Conservation (phyloP, 37 sponge, comb jelly and placozoan genomes). For the Oopsacas minuta region DNA sequence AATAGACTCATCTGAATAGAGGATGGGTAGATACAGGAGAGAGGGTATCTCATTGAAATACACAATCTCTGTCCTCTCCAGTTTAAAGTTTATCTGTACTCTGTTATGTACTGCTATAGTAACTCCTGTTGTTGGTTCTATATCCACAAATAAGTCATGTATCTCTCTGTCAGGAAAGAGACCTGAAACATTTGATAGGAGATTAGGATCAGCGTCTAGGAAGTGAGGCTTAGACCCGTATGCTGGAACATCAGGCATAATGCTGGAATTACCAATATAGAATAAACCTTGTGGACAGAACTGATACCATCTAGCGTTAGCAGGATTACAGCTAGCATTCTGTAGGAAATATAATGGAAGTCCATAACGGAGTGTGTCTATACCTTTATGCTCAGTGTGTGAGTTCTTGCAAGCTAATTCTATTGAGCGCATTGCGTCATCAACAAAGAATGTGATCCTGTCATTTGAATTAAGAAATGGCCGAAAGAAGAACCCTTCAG, state of each 20-base stretch:
- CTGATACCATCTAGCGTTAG: conserved; percentile 43
- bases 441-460: conserved; percentile 40
- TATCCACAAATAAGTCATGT: conserved; percentile 38
- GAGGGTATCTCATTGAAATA: background rate
- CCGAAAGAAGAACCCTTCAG: conserved; percentile 70
- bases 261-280: conserved; percentile 33
- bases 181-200: conserved; percentile 28
- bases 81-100: background rate
- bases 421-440: conserved; percentile 45
- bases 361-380: conserved; percentile 39
- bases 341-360: conserved; percentile 28
- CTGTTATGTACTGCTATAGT: background rate
- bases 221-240: conserved; percentile 70
- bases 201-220: conserved; percentile 47
- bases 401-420: background rate
- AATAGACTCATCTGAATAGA: background rate
- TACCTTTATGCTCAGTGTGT: conserved; percentile 24
- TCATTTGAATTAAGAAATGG: conserved; percentile 46
- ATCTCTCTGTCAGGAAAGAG: conserved; percentile 27
- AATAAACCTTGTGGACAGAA: conserved; percentile 51
- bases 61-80: background rate
- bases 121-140: conserved; percentile 33
- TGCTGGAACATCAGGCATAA: conserved; percentile 38
- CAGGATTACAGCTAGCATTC: conserved; percentile 23
- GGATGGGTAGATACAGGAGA: background rate